Evolutionary conservation across 2,888 invertebrate species (phyloP).

Genomic region (Scaptomyza tumidula): DNA sequence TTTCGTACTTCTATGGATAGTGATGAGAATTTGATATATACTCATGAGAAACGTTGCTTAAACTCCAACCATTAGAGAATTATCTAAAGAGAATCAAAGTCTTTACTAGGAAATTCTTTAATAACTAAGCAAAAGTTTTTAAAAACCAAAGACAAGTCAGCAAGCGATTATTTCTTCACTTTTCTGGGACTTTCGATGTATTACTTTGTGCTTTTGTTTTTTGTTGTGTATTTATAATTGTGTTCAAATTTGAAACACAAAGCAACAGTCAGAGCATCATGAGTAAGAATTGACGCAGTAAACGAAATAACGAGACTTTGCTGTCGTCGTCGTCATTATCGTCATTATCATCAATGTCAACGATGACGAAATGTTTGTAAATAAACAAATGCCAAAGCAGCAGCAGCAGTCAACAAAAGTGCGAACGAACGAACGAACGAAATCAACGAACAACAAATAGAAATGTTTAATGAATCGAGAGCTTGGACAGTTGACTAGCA

Average conservation of each 20-base stretch:
- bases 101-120: too few species aligned
- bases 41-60: too few species aligned
- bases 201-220: slow-evolving; percentile 13
- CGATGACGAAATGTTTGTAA: slow-evolving; percentile 72
- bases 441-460: slow-evolving; percentile 59
- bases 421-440: slow-evolving; percentile 28
- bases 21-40: too few species aligned
- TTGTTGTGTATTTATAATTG: slow-evolving; percentile 24
- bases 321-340: slow-evolving; percentile 1
- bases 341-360: slow-evolving; percentile 65
- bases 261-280: slow-evolving; percentile 38
- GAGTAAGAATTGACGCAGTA: slow-evolving; percentile 17
- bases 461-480: slow-evolving; percentile 75
- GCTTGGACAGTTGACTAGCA: slow-evolving; percentile 10
- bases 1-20: too few species aligned
- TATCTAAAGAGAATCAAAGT: too few species aligned
- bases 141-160: too few species aligned
- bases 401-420: slow-evolving; percentile 17
- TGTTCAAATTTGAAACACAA: slow-evolving; percentile 29
- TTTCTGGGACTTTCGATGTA: too few species aligned
- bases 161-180: too few species aligned
- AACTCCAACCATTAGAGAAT: too few species aligned
- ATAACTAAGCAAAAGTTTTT: too few species aligned
- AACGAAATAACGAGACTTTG: slow-evolving; percentile 12
- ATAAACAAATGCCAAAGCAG: slow-evolving; percentile 62